Conservation (phyloP, 2,113 vertebrate genomes). For the Amphiprion percula region DNA sequence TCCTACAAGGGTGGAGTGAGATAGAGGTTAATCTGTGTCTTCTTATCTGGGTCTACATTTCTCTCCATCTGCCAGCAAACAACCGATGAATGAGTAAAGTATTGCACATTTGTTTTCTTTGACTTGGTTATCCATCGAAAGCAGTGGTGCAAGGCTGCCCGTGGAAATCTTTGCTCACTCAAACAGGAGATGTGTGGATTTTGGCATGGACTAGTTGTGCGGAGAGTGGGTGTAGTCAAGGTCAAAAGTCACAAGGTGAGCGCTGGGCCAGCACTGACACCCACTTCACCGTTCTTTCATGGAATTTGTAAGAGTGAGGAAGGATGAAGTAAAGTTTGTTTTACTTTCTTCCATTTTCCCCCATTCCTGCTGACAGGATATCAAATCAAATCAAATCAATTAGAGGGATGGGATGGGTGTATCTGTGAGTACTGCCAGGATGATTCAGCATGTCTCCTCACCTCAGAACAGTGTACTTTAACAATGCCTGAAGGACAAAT, state of each 20-base stretch:
- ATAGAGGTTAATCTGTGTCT: not conserved
- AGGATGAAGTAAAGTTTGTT: not conserved
- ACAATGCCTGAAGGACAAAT: no score
- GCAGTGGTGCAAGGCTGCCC: not conserved
- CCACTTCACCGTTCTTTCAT: not conserved
- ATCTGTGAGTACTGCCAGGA: not conserved
- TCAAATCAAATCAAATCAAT: not conserved
- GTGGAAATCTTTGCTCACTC: constrained; percentile 49
- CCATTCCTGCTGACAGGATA: not conserved
- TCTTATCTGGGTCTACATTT: constrained; percentile 21
- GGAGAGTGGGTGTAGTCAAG: constrained; percentile 9
- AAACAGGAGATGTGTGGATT: constrained; percentile 55
- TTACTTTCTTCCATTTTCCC: not conserved
- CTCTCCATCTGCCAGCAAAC: not conserved
- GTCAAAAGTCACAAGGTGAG: constrained; percentile 52
- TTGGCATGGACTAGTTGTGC: constrained; percentile 24
- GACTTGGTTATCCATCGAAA: constrained; percentile 20
- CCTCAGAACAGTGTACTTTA: not conserved
- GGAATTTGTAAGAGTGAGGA: constrained; percentile 38
- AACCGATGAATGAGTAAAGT: constrained; percentile 14
- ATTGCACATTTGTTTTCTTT: constrained; percentile 36
- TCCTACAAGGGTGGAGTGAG: not conserved
- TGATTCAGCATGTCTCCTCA: not conserved
- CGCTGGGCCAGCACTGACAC: not conserved
- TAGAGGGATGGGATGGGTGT: not conserved